Conservation (phyloP, 2,113 vertebrate species). For the Gyps fulvus region DNA sequence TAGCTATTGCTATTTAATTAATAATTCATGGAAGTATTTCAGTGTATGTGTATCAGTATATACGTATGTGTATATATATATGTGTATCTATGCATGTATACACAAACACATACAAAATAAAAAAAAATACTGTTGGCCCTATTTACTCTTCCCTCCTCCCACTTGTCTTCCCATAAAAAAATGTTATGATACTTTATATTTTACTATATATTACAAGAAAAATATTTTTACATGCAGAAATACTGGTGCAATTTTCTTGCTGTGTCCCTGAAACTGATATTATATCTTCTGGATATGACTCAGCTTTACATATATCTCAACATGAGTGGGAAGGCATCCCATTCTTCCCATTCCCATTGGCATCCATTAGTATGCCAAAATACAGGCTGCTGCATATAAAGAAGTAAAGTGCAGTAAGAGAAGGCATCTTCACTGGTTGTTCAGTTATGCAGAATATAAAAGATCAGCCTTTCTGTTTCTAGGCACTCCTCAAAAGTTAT, state of each 20-base stretch:
- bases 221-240: not conserved
- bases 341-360: not conserved
- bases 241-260: not conserved
- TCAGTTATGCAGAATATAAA: not conserved
- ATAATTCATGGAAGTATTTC: not conserved
- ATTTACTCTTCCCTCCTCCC: not conserved
- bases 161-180: not conserved
- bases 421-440: not conserved
- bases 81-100: rapidly evolving
- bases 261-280: not conserved
- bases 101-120: not conserved
- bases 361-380: not conserved
- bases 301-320: not conserved
- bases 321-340: not conserved
- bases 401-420: not conserved
- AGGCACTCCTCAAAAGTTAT: not conserved
- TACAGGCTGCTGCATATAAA: not conserved
- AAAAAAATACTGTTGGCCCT: not conserved
- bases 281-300: not conserved
- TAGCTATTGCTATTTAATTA: not conserved
- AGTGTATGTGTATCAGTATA: not conserved
- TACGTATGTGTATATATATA: not conserved
- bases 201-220: not conserved
- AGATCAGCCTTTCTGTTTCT: not conserved
- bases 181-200: not conserved